Base-by-base conservation (phyloP, 2,888 invertebrate genomes). In the Endomychus coccineus region DNA sequence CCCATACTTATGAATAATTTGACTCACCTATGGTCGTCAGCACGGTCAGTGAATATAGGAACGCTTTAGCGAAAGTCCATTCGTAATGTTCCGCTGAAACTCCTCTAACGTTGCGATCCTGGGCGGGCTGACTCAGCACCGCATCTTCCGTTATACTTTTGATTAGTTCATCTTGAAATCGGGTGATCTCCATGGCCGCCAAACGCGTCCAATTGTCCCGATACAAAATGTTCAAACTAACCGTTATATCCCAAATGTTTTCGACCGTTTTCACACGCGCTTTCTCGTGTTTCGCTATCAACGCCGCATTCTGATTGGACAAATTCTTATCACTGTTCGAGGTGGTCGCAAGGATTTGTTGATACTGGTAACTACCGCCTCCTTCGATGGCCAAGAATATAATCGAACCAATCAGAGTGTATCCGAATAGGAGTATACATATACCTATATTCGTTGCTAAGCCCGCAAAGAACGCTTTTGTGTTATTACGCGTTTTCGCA, bases 41-140 rank as follows among this genome's bases (percentile, higher is more conserved):
- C 47, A 95, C 90, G 21, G 94, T 94, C 50, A 95, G 75, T 13
- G 92, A 92, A 69, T 94, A 95, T 54, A 95, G 79, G 69, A 95
- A 94, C 35, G 94, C 89, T 56, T 83, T 79, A 36, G 88, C 86
- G 63, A 88, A 81, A 63, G 83, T 87, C 88, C 88, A 89, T 63
- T 88, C 86, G 62, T 81, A 77, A 51, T 80, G 45, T 4, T 59
- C 60, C 1, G 48, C 44, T 3, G 36, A 36, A n/a, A 44, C 67
- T 66, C 64, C 70, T 62, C 64, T 67, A 64, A 48, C 61, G 66
- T 56, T 59, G 37, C 55, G 50, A 23, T 61, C 60, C 37, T 56
- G 56, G 14, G 55, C 43, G 3, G 59, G 58, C 36, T 61, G 58
- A 34, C 50, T 55, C 54, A 65, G 52, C 42, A 66, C 51, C 73